Percentiles rank a stretch among this genome's conserved stretches.
Evolutionary conservation across 1,140 invertebrate species (phyloP).

Genomic region (Drosophila parvula): DNA sequence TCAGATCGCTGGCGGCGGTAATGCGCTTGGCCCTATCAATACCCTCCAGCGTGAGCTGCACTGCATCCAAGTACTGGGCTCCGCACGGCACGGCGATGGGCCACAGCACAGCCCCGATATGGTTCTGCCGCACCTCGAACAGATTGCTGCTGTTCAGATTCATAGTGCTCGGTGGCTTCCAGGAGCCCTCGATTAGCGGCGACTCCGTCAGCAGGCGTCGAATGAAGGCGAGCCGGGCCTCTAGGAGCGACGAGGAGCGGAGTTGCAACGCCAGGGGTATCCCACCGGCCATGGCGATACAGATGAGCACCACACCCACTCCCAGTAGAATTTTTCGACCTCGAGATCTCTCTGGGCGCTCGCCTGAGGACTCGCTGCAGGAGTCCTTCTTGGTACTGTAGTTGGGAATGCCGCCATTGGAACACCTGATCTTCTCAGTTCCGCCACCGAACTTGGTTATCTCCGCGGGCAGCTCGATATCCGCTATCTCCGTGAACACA

Average conservation of each 20-base stretch:
- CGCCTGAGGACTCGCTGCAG: conserved; percentile 66
- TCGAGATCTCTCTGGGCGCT: conserved; percentile 60
- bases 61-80: conserved; percentile 87
- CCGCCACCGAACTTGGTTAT: conserved; percentile 79
- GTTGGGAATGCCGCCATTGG: conserved; percentile 72
- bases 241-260: conserved; percentile 86
- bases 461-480: conserved; percentile 81
- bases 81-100: conserved; percentile 87
- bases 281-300: conserved; percentile 83
- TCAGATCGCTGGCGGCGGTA: conserved; percentile 83
- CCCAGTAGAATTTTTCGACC: conserved; percentile 72
- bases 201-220: conserved; percentile 86
- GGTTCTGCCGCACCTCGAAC: conserved; percentile 71
- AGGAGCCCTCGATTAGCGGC: conserved; percentile 86
- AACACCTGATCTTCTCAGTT: conserved; percentile 71
- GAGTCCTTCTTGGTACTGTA: conserved; percentile 74
- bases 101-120: conserved; percentile 87
- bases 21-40: conserved; percentile 86
- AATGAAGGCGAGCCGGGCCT: conserved; percentile 86
- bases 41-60: conserved; percentile 88
- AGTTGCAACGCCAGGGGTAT: conserved; percentile 86
- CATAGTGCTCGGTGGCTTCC: conserved; percentile 69
- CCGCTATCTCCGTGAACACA: conserved; percentile 82
- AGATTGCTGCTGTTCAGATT: conserved; percentile 66
- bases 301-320: conserved; percentile 68